phyloP scores from a whole-genome alignment of 2,888 invertebrate species.

The Phortica okadai region DNA sequence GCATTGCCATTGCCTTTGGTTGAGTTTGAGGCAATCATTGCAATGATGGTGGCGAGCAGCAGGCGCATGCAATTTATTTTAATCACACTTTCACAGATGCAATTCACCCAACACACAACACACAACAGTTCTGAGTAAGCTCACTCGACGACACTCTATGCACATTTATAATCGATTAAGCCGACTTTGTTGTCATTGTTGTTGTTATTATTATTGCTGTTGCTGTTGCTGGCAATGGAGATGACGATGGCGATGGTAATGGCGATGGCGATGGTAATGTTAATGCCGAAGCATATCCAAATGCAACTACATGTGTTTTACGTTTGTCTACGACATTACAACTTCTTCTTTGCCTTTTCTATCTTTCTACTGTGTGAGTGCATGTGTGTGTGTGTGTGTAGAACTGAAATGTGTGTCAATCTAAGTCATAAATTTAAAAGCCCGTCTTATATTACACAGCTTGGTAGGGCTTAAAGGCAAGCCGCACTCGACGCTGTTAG shows the following conservation, averaged over 20 bases:
- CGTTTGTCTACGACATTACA: background rate
- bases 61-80: constrained; percentile 68
- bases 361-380: constrained; percentile 15
- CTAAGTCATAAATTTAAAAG: constrained; percentile 46
- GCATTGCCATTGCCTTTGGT: background rate
- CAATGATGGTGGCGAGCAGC: constrained; percentile 12
- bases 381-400: constrained; percentile 1
- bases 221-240: constrained; percentile 35
- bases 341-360: background rate
- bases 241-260: background rate
- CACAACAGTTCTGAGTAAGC: constrained; percentile 39
- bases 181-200: constrained; percentile 22
- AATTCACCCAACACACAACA: constrained; percentile 35
- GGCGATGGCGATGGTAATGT: too few species aligned
- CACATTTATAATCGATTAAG: constrained; percentile 71
- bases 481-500: constrained; percentile 28
- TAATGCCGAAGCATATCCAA: constrained; percentile 6
- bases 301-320: constrained; percentile 38
- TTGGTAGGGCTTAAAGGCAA: background rate
- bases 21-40: constrained; percentile 3
- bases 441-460: constrained; percentile 21
- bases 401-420: constrained; percentile 61
- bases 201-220: background rate
- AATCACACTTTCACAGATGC: constrained; percentile 61
- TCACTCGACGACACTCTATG: constrained; percentile 45